Evolutionary conservation across 2,797 vertebrate species (phyloP).

Genomic region (Allenopithecus nigroviridis): DNA sequence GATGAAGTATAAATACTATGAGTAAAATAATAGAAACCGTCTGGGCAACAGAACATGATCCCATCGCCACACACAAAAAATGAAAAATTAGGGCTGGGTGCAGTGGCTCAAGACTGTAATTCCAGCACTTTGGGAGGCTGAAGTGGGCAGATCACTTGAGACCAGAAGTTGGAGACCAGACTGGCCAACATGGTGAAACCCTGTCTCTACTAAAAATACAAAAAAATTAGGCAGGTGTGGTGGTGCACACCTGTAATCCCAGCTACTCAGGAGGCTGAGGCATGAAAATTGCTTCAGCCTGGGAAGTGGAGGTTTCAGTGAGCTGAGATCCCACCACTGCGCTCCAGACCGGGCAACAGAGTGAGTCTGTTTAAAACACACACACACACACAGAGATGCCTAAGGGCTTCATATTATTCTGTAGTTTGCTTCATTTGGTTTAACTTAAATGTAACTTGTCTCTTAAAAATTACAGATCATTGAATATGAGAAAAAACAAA

Average conservation of each 20-base stretch:
- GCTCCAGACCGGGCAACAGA: background rate
- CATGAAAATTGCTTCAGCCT: background rate
- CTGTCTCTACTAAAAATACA: background rate
- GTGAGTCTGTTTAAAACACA: no score
- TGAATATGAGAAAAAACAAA: slow-evolving; percentile 89
- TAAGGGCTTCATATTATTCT: background rate
- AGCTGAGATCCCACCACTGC: background rate
- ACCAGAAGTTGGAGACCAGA: background rate
- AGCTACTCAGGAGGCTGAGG: background rate
- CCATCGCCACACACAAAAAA: background rate
- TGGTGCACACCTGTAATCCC: background rate
- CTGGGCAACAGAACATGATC: background rate
- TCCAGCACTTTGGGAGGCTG: background rate
- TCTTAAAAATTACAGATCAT: slow-evolving; percentile 84
- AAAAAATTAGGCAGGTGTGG: background rate
- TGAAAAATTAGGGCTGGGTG: background rate
- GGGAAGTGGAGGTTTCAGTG: background rate
- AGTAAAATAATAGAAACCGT: background rate
- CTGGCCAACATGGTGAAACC: background rate
- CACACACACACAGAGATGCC: background rate
- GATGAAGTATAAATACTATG: background rate
- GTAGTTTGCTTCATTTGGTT: background rate
- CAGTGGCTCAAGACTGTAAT: background rate
- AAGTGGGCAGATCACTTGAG: background rate
- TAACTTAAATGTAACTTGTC: slow-evolving; percentile 42